These are phyloP conservation scores for Chironex yamaguchii DNA, from an alignment of 30 jellyfish, hydroid and myxozoan species.

Conservation along the genomic window DNA sequence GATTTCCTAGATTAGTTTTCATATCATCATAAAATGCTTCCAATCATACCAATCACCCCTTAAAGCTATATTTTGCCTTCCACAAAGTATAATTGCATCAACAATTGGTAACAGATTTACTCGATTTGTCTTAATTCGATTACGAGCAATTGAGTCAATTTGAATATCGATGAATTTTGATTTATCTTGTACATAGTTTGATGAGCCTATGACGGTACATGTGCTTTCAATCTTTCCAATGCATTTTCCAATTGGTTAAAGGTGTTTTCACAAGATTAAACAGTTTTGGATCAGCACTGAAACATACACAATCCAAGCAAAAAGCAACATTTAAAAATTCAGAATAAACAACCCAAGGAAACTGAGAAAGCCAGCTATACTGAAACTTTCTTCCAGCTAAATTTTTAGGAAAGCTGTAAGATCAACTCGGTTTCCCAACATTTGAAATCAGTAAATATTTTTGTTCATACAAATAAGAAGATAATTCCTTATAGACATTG, in stretches of 20 bases:
- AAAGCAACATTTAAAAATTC: constrained; percentile 57
- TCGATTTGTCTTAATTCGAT: constrained; percentile 6
- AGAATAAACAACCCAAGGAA: constrained; percentile 69
- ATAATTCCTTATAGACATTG: not conserved
- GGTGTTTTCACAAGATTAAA: constrained; percentile 33
- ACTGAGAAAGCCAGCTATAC: constrained; percentile 15
- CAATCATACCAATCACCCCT: constrained; percentile 34
- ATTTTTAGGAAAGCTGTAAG: constrained; percentile 12
- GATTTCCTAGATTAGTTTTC: not conserved
- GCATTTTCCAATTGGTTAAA: constrained; percentile 2
- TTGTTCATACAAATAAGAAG: not conserved
- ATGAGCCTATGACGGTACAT: constrained; percentile 22
- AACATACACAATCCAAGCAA: constrained; percentile 65
- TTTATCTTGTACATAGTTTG: constrained; percentile 1
- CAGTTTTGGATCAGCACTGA: no score
- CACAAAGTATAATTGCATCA: constrained; percentile 59
- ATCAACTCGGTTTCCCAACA: constrained; percentile 5
- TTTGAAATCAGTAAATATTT: constrained; percentile 19
- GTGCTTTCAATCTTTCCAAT: constrained; percentile 13
- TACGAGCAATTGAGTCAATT: not conserved
- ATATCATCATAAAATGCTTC: constrained; percentile 8
- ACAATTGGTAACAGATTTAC: constrained; percentile 36
- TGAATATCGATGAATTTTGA: constrained; percentile 1
- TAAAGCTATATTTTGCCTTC: constrained; percentile 52
- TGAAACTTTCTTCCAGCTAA: constrained; percentile 42